Conservation (phyloP, 2,797 vertebrate species). For the Carcharodon carcharias region DNA sequence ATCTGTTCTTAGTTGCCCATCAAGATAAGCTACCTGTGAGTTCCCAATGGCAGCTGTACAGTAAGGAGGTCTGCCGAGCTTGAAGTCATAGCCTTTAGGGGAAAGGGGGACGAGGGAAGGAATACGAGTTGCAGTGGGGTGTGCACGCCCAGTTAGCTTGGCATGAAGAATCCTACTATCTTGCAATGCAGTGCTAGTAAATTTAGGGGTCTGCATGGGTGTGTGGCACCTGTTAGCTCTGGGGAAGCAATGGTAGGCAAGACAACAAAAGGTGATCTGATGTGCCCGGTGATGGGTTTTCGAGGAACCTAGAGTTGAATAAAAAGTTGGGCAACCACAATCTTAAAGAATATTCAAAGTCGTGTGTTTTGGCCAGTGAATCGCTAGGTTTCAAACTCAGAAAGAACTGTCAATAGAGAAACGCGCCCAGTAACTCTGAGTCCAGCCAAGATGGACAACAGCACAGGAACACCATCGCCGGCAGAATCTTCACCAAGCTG, state of each 20-base stretch:
- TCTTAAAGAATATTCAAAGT: not conserved
- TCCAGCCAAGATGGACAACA: not conserved
- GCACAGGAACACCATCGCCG: not conserved
- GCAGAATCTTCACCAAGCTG: not conserved
- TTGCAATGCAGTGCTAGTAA: too few relatives aligned
- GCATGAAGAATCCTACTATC: not conserved
- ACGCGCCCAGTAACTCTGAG: not conserved
- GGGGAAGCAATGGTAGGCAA: not conserved
- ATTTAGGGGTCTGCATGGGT: not conserved
- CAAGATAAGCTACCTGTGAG: not conserved
- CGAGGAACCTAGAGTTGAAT: not conserved
- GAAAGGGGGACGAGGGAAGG: not conserved
- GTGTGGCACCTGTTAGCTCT: not conserved
- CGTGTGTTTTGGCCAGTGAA: not conserved
- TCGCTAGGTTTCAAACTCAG: not conserved
- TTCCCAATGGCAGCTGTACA: not conserved
- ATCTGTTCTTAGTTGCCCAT: too few relatives aligned
- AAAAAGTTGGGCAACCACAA: not conserved
- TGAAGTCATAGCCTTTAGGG: not conserved
- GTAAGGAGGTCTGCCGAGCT: not conserved
- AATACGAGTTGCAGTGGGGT: not conserved
- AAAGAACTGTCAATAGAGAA: not conserved
- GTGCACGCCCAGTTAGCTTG: not conserved
- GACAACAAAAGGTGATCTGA: not conserved
- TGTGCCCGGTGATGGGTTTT: not conserved